These are phyloP conservation scores for Scarus forsteni DNA, from an alignment of 2,797 vertebrate species.

Conservation along the genomic window DNA sequence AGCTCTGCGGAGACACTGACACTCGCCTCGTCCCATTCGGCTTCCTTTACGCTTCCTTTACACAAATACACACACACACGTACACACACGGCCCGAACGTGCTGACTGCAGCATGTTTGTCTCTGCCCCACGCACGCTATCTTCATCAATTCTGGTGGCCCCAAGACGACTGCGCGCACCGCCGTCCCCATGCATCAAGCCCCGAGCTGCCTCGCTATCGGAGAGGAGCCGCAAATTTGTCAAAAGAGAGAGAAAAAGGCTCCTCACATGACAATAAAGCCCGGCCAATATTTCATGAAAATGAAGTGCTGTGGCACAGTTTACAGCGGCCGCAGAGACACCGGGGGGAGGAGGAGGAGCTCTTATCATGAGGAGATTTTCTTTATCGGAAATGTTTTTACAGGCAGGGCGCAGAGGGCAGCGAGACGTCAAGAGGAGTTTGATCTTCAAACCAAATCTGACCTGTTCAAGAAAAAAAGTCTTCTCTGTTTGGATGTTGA, in stretches of 20 bases:
- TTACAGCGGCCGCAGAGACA: conserved; percentile 85
- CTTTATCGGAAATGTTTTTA: conserved; percentile 57
- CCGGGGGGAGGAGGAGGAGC: conserved; percentile 71
- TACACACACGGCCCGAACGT: conserved; percentile 44
- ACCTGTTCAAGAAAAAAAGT: too few relatives aligned
- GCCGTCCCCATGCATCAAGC: conserved; percentile 92
- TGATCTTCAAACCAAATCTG: too few relatives aligned
- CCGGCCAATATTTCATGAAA: conserved; percentile 93
- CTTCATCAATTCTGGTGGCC: conserved; percentile 93
- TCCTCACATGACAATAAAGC: conserved; percentile 90
- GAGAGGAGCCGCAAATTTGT: conserved; percentile 90
- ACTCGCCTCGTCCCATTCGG: conserved; percentile 16
- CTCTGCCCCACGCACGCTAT: conserved; percentile 84
- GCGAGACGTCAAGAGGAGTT: conserved; percentile 36
- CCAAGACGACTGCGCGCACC: conserved; percentile 82
- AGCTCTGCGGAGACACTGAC: conserved; percentile 18
- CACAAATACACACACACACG: conserved; percentile 1
- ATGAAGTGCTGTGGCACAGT: conserved; percentile 92
- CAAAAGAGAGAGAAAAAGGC: conserved; percentile 81
- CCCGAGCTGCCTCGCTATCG: conserved; percentile 79
- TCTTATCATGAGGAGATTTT: conserved; percentile 81
- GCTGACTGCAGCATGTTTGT: conserved; percentile 90
- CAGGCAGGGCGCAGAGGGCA: conserved; percentile 76
- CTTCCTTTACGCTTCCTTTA: conserved; percentile 13
- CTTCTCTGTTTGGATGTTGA: too few relatives aligned